Evolutionary conservation across 2,888 invertebrate species (phyloP).

Genomic region (Allophyes oxyacanthae): DNA sequence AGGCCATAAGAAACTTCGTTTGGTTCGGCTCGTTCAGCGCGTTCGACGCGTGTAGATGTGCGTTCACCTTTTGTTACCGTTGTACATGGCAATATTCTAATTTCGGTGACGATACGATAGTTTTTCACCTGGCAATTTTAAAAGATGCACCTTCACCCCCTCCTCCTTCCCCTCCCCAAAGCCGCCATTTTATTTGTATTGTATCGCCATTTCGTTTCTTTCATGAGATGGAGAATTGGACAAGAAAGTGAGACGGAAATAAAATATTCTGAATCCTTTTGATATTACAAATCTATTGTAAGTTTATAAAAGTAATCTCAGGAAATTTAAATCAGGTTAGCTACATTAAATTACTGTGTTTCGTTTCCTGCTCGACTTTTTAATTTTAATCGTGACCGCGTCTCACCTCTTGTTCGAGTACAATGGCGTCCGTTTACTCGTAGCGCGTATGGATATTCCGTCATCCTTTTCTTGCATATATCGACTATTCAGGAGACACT

Average conservation of each 20-base stretch:
- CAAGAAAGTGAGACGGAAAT: constrained; percentile 88
- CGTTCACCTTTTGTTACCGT: no score
- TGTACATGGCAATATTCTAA: no score
- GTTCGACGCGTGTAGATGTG: no score
- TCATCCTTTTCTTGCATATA: constrained; percentile 89
- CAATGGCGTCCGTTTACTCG: constrained; percentile 86
- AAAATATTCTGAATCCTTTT: constrained; percentile 69
- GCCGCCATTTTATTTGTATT: constrained; percentile 83
- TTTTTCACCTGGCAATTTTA: constrained; percentile 20
- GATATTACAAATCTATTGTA: constrained; percentile 19
- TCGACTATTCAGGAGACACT: constrained; percentile 85
- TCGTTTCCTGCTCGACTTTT: constrained; percentile 15
- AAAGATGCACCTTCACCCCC: no score
- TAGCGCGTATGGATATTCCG: constrained; percentile 85
- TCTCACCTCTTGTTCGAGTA: constrained; percentile 66
- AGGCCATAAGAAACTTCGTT: no score
- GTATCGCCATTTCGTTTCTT: constrained; percentile 89
- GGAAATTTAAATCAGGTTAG: constrained; percentile 53
- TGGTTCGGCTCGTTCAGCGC: no score
- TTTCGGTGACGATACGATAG: no score
- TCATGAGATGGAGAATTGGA: constrained; percentile 86
- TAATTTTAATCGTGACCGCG: constrained; percentile 58
- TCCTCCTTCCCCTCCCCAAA: neutral
- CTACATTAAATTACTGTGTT: constrained; percentile 20
- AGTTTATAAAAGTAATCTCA: constrained; percentile 12